These are phyloP conservation scores for Hydractinia echinata DNA, from an alignment of 30 jellyfish, hydroid and myxozoan genomes.

Conservation along the genomic window DNA sequence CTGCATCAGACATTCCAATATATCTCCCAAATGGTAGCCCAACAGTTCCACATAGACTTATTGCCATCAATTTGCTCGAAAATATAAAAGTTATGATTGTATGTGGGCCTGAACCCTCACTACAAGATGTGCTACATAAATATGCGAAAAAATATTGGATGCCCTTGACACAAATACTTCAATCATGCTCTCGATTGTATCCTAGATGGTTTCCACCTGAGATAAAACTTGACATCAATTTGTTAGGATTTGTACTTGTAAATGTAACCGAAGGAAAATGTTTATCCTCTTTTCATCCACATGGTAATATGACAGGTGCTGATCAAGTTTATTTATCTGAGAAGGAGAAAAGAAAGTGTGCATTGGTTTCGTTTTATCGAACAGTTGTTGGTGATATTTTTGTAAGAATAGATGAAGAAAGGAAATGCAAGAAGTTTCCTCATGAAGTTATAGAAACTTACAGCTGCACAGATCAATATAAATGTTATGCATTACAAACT, in stretches of 20 bases:
- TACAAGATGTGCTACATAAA: conserved; percentile 54
- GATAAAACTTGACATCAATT: conserved; percentile 45
- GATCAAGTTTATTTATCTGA: conserved; percentile 36
- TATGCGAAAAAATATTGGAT: conserved; percentile 66
- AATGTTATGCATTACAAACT: conserved; percentile 65
- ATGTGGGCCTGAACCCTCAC: conserved; percentile 92
- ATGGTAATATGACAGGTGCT: conserved; percentile 61
- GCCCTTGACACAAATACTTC: conserved; percentile 46
- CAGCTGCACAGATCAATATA: conserved; percentile 47
- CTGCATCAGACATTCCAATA: conserved; percentile 83
- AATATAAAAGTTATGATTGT: conserved; percentile 65
- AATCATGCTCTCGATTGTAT: conserved; percentile 52
- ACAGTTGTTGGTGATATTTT: conserved; percentile 51
- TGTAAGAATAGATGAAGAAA: conserved; percentile 36
- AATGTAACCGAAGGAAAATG: conserved; percentile 72
- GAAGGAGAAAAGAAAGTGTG: conserved; percentile 46
- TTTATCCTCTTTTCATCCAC: conserved; percentile 69
- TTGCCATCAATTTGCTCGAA: conserved; percentile 66
- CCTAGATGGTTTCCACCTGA: conserved; percentile 76
- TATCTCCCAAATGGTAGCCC: conserved; percentile 96
- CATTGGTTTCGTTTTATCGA: conserved; percentile 44
- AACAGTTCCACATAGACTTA: conserved; percentile 81
- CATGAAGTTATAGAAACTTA: conserved; percentile 70
- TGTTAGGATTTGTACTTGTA: conserved; percentile 58
- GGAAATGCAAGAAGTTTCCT: conserved; percentile 8